phyloP scores from a whole-genome alignment of 2,797 vertebrate species.

The Sebastes nivosus region DNA sequence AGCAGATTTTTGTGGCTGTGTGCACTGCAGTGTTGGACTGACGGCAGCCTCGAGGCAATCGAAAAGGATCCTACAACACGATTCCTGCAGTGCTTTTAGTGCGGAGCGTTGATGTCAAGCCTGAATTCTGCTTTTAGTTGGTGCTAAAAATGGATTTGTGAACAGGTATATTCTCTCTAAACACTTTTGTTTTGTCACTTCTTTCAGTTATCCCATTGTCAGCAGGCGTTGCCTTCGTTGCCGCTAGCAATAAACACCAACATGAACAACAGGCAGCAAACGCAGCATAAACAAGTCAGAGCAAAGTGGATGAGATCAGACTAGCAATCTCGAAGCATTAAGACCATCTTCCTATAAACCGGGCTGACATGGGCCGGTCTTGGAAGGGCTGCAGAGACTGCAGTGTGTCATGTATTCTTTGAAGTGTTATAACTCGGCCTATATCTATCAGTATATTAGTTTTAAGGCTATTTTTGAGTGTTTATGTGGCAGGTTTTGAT shows the following conservation, averaged over 20 bases:
- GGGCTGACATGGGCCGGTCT: constrained; percentile 2
- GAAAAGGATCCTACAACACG: constrained; percentile 32
- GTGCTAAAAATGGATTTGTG: background rate
- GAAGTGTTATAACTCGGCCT: too few relatives aligned
- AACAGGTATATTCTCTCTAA: background rate
- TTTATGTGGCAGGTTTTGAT: background rate
- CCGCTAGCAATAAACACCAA: background rate
- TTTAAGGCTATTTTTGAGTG: background rate
- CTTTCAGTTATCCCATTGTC: background rate
- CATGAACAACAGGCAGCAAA: constrained; percentile 12
- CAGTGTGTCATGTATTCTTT: background rate
- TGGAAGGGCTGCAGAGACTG: background rate
- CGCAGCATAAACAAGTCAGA: constrained; percentile 3
- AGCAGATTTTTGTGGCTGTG: constrained; percentile 15
- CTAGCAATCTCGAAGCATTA: constrained; percentile 24
- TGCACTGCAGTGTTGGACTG: constrained; percentile 14
- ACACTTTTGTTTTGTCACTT: background rate
- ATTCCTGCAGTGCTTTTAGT: background rate
- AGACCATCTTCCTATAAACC: background rate
- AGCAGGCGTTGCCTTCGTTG: background rate
- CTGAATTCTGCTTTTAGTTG: background rate
- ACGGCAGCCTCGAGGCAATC: background rate
- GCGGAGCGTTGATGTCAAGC: background rate
- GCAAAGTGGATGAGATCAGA: constrained; percentile 28
- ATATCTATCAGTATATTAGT: background rate